Evolutionary conservation across 2,888 invertebrate species (phyloP), one percentile per base, ranked within the genome.

Genomic region (Octonoba sinensis): DNA sequence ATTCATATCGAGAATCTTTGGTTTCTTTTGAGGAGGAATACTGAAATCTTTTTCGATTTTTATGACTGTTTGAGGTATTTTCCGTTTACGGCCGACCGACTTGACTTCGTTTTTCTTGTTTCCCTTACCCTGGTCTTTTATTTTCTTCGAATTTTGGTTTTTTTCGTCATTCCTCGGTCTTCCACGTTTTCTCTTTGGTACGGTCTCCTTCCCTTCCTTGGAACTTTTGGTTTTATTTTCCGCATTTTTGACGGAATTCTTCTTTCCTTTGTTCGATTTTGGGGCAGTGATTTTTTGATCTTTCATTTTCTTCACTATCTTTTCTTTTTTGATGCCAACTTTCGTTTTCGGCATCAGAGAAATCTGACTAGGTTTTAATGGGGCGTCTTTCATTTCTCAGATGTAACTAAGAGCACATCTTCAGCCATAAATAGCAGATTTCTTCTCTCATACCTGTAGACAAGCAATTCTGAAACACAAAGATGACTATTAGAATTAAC

Each of bases 251-350:
- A 13, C 51, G 18, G 73, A 67, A n/a, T 36, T 20, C 36, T 79
- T 79, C 46, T 69, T 79, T 8, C 36, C 47, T 16, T 56, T 79
- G 16, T n/a, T 36, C 3, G 54, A 20, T 59, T 79, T 79, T 18
- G 67, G 18, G 16, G 54, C 24, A 15, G 72, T 59, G 3, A 49
- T 1, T 15, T 79, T 79, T 15, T 67, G 59, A 16, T 79, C 79
- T 16, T 79, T 79, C 16, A 62, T 16, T 22, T 79, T 79, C 15
- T 79, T 79, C 0, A 73, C 66, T 67, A 79, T 73, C 49, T 79
- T 79, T 27, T 54, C 67, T 22, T 79, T 79, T 24, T 66, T 69
- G 54, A 66, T 24, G 67, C 62, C 79, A 54, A 57, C n/a, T 69
- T 79, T 79, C 16, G 79, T 47, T 47, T 79, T 79, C 3, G 72